Evolutionary conservation across 2,113 vertebrate genomes (phyloP).

Genomic region (Hiodon tergisus): DNA sequence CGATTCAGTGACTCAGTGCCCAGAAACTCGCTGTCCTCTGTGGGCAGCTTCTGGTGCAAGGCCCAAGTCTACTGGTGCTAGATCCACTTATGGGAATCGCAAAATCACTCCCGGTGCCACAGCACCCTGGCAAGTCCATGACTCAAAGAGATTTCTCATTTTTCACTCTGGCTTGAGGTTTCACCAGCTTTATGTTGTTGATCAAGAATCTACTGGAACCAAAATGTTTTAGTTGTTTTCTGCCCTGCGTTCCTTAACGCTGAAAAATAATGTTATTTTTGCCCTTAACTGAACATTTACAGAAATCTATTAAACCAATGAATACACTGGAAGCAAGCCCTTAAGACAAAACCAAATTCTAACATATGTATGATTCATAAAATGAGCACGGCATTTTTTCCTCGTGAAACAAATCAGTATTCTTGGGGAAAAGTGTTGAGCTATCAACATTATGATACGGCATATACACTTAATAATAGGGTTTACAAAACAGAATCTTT

Average conservation of each 20-base stretch:
- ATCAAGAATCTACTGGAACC: not conserved
- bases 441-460: too few relatives aligned
- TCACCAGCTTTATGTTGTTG: constrained; percentile 1
- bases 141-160: not conserved
- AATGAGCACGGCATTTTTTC: too few relatives aligned
- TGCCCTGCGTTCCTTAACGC: too few relatives aligned
- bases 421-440: too few relatives aligned
- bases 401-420: too few relatives aligned
- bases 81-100: not conserved
- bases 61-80: not conserved
- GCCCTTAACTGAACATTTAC: not conserved
- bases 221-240: constrained; percentile 8
- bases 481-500: too few relatives aligned
- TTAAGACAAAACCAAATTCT: too few relatives aligned
- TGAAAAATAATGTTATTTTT: not conserved
- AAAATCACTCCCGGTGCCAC: not conserved
- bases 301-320: not conserved
- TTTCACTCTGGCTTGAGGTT: constrained; percentile 2
- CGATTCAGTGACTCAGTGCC: constrained; percentile 12
- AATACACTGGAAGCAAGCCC: too few relatives aligned
- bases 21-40: not conserved
- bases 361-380: too few relatives aligned
- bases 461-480: too few relatives aligned
- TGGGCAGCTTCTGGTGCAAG: not conserved
- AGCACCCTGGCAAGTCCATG: not conserved